These are phyloP conservation scores for Strigamia transsilvanica DNA, from an alignment of 2,888 invertebrate species.

Conservation along the genomic window DNA sequence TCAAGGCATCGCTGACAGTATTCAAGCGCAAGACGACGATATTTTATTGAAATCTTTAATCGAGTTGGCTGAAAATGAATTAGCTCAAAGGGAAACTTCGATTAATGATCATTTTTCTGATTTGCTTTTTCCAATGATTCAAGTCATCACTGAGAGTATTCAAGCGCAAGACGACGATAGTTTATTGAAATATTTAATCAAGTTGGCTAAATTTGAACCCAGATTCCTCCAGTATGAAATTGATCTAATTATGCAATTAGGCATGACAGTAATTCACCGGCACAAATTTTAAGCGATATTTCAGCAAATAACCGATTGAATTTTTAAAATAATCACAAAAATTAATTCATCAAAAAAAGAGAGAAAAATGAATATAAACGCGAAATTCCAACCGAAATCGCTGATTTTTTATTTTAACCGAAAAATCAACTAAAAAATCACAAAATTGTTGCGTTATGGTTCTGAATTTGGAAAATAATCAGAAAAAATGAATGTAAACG, in stretches of 20 bases:
- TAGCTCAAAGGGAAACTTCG: slow-evolving; percentile 89
- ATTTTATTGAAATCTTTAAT: slow-evolving; percentile 86
- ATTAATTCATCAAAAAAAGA: too few species aligned
- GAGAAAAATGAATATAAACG: too few species aligned
- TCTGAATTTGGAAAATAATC: too few species aligned
- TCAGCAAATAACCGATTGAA: too few species aligned
- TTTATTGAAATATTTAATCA: slow-evolving; percentile 89
- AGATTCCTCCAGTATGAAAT: slow-evolving; percentile 90
- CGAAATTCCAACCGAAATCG: too few species aligned
- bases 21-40: slow-evolving; percentile 88
- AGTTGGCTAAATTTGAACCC: slow-evolving; percentile 90
- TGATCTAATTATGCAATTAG: slow-evolving; percentile 84
- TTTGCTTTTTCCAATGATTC: slow-evolving; percentile 72
- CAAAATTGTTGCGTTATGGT: too few species aligned
- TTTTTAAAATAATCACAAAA: too few species aligned
- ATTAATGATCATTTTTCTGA: slow-evolving; percentile 89
- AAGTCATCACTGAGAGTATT: slow-evolving; percentile 81
- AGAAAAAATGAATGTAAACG: too few species aligned
- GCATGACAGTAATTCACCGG: slow-evolving; percentile 76
- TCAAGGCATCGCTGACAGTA: slow-evolving; percentile 79
- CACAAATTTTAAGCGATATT: not conserved
- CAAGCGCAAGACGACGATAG: slow-evolving; percentile 85
- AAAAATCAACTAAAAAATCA: too few species aligned
- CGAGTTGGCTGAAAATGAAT: slow-evolving; percentile 91
- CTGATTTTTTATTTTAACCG: too few species aligned